A percentile compares a stretch with the other conserved stretches of the same genome.
phyloP scores from a whole-genome alignment of 2,888 invertebrate genomes.

The Matsumyia berberina region DNA sequence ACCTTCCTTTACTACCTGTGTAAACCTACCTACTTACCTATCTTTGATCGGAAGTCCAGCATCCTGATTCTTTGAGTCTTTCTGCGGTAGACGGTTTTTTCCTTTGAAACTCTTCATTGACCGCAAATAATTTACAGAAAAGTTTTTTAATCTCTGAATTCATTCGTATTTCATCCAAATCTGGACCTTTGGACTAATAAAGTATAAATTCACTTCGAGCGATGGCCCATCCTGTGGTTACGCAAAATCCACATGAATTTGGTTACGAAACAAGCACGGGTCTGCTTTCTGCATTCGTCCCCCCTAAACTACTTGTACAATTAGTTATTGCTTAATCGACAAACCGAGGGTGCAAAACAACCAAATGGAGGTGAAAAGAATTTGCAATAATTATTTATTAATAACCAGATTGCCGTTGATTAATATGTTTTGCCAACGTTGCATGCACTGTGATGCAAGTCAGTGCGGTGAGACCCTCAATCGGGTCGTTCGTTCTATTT shows the following conservation, averaged over 20 bases:
- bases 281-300: not conserved
- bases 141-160: not conserved
- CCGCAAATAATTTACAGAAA: not conserved
- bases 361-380: constrained; percentile 13
- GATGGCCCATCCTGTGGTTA: constrained; percentile 3
- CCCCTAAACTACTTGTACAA: constrained; percentile 19
- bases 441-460: constrained; percentile 6
- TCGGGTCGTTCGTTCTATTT: constrained; percentile 16
- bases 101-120: not conserved
- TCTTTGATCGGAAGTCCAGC: too few species aligned
- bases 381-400: constrained; percentile 43
- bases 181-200: not conserved
- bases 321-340: constrained; percentile 42
- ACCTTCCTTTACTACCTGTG: too few species aligned
- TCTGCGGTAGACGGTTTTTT: too few species aligned
- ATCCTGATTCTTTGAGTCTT: too few species aligned
- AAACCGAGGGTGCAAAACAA: constrained; percentile 20
- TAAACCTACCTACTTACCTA: too few species aligned
- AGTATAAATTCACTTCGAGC: not conserved
- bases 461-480: not conserved
- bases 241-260: constrained; percentile 8
- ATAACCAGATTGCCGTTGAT: constrained; percentile 38
- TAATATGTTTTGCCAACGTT: constrained; percentile 40
- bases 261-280: not conserved
- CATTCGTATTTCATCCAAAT: not conserved